phyloP scores from a whole-genome alignment of 1,140 invertebrate species.

The Trichoplusia ni region DNA sequence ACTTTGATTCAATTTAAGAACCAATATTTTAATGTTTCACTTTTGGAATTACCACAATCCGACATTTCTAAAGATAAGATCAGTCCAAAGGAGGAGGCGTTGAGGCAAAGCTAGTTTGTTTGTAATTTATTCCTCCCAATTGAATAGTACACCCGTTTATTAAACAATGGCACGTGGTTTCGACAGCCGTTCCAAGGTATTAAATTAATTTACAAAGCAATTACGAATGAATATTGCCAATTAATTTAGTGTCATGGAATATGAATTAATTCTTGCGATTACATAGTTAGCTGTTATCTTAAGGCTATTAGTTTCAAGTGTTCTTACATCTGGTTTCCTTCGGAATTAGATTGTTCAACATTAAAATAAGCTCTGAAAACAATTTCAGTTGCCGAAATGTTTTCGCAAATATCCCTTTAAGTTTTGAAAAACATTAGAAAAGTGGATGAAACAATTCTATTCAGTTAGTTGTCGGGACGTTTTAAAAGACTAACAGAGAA shows the following conservation, averaged over 20 bases:
- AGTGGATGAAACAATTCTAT: slow-evolving; percentile 47
- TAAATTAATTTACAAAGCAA: slow-evolving; percentile 34
- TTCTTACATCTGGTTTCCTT: no score
- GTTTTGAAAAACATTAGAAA: slow-evolving; percentile 32
- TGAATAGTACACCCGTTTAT: slow-evolving; percentile 22
- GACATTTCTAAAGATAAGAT: no score
- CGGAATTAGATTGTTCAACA: not conserved
- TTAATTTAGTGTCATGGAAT: slow-evolving; percentile 16
- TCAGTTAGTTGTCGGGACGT: slow-evolving; percentile 43
- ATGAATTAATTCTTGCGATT: slow-evolving; percentile 14
- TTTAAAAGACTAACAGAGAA: slow-evolving; percentile 36
- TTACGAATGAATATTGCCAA: slow-evolving; percentile 22
- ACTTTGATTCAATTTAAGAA: no score
- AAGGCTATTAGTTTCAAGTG: not conserved
- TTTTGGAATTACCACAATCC: no score
- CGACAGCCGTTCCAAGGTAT: slow-evolving; percentile 25
- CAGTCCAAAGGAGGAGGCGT: no score
- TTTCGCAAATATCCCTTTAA: not conserved
- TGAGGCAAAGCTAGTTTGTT: not conserved
- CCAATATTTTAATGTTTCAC: no score
- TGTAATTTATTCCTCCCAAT: slow-evolving; percentile 12
- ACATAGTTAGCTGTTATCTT: not conserved
- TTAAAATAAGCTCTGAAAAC: not conserved
- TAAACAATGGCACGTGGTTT: slow-evolving; percentile 26
- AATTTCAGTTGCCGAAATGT: not conserved